phyloP scores from a whole-genome alignment of 2,113 vertebrate genomes.

The Mustela nigripes region DNA sequence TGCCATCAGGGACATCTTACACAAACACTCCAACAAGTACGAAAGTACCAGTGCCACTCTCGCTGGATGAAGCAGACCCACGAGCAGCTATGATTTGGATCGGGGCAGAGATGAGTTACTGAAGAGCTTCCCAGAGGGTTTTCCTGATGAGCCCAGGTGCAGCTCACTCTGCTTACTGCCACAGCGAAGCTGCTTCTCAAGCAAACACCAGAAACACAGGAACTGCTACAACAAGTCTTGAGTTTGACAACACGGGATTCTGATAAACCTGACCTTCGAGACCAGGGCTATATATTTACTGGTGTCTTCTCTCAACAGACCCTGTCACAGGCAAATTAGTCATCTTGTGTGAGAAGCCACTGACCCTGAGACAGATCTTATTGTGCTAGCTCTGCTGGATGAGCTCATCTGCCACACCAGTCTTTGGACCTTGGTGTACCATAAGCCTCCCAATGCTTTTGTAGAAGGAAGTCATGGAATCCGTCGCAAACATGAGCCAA shows the following conservation, averaged over 20 bases:
- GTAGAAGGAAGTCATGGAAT: slow-evolving; percentile 98
- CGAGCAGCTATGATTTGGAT: too few species aligned
- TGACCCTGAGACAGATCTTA: slow-evolving; percentile 98
- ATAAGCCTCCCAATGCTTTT: slow-evolving; percentile 98
- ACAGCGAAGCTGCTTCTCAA: slow-evolving; percentile 98
- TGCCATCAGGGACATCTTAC: too few species aligned
- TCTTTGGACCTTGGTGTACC: slow-evolving; percentile 97
- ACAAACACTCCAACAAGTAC: too few species aligned
- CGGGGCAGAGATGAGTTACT: too few species aligned
- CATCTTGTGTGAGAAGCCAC: slow-evolving; percentile 96
- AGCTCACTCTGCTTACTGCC: slow-evolving; percentile 93
- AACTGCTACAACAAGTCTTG: slow-evolving; percentile 97
- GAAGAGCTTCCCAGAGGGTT: too few species aligned
- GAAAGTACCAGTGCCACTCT: too few species aligned
- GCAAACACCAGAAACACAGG: slow-evolving; percentile 97
- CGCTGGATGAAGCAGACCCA: too few species aligned
- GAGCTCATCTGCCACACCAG: slow-evolving; percentile 98
- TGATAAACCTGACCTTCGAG: slow-evolving; percentile 98
- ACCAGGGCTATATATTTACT: slow-evolving; percentile 97
- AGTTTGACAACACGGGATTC: slow-evolving; percentile 99
- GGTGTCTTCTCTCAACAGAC: slow-evolving; percentile 98
- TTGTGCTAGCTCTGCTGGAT: slow-evolving; percentile 96
- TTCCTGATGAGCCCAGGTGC: too few species aligned
- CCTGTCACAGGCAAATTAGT: slow-evolving; percentile 98
- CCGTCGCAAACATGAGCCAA: slow-evolving; percentile 97